phyloP scores from a whole-genome alignment of 2,888 invertebrate genomes.

The Noctua fimbriata region DNA sequence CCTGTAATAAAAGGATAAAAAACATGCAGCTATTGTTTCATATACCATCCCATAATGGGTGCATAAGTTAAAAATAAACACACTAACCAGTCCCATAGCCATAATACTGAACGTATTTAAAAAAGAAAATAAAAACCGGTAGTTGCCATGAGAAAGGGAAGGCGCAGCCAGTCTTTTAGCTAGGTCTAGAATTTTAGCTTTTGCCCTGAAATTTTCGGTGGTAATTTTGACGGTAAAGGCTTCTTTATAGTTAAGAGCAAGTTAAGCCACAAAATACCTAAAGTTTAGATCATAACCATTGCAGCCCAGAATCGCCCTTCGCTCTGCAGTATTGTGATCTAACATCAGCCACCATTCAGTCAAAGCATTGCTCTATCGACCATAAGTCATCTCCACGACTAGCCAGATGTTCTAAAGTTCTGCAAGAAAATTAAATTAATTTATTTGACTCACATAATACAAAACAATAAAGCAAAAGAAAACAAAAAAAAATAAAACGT shows the following conservation, averaged over 20 bases:
- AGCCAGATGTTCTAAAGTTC: too few species aligned
- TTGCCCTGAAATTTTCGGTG: neutral
- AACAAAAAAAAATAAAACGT: too few species aligned
- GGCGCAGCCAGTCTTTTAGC: neutral
- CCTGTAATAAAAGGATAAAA: neutral
- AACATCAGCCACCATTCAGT: neutral
- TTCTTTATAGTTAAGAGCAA: neutral
- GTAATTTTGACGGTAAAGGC: neutral
- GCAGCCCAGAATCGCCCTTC: neutral
- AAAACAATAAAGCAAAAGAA: too few species aligned
- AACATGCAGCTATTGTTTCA: neutral
- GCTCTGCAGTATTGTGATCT: neutral
- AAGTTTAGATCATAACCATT: neutral
- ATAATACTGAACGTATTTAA: neutral
- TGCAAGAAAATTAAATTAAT: too few species aligned
- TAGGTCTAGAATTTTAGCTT: neutral
- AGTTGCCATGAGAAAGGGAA: neutral
- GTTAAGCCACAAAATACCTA: too few species aligned
- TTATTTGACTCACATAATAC: too few species aligned
- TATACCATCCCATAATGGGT: neutral
- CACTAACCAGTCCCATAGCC: neutral
- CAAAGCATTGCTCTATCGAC: neutral
- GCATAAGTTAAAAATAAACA: conserved; percentile 1
- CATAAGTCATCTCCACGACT: too few species aligned
- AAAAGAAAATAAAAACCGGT: neutral